Evolutionary conservation across 2,113 vertebrate species (phyloP), one percentile per base, ranked within the genome.

Genomic region (Piaya cayana): DNA sequence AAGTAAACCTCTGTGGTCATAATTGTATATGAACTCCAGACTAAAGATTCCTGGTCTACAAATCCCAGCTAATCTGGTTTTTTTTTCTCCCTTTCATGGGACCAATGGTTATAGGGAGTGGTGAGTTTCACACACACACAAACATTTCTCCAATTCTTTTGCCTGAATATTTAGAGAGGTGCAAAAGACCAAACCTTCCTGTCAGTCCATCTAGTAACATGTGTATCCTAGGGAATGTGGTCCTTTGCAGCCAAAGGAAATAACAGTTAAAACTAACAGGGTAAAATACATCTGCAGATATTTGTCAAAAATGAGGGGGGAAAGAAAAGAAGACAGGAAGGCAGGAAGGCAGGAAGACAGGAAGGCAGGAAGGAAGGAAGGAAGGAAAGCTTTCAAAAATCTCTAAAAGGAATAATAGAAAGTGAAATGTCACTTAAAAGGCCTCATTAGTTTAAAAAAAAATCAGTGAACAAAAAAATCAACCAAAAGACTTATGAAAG

Each of bases 21-120:
- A 81, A 81, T 20, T 70, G 15, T 55, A 59, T 86, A 67, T 60
- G 91, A 92, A 83, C 86, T 94, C 60, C 68, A 93, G 86, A 67
- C 37, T 36, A 78, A 39, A 39, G 80, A 93, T 95, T 80, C 72
- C 69, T 12, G 25, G 59, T 32, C 42, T 63, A 65, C 3, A 11
- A 90, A 86, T 70, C 37, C 68, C 83, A 88, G 64, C 9, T 83
- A 88, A 91, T 80, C n/a, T 65, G 58, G 58, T 88, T 95, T 82
- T 32, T 56, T 4, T 32, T 12, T n/a, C n/a, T 81, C 20, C 47
- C 56, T 86, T 86, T 68, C 68, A 69, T 4, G 15, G 68, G 47
- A 65, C 9, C 13, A 58, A 2, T 18, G 12, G 63, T 83, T 59
- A 70, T 4, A 67, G 79, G 67, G 58, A 86, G 52, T 63, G 58